phyloP scores from a whole-genome alignment of 2,113 vertebrate genomes.

The Tragelaphus scriptus region DNA sequence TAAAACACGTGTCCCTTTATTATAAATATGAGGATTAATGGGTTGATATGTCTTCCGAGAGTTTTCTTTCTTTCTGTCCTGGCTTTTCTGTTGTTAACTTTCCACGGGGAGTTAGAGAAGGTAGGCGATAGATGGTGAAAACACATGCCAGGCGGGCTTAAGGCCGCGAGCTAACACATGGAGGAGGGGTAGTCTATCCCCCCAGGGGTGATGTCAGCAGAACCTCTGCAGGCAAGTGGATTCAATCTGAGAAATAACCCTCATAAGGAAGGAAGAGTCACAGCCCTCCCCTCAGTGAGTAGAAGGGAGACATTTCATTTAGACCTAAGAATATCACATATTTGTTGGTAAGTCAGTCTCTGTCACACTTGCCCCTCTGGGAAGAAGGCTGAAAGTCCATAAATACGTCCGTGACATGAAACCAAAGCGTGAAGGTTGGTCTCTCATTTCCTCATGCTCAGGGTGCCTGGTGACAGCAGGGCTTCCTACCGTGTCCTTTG shows the following conservation, averaged over 20 bases:
- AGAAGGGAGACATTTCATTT: background rate
- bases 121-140: background rate
- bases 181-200: fast-evolving
- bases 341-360: background rate
- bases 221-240: background rate
- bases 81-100: background rate
- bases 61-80: background rate
- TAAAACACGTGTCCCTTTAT: background rate
- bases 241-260: background rate
- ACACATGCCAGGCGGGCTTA: background rate
- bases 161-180: background rate
- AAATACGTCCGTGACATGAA: background rate
- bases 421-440: background rate
- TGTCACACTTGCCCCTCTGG: background rate
- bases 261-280: background rate
- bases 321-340: background rate
- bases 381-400: background rate
- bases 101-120: background rate
- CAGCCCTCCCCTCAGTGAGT: background rate
- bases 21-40: background rate
- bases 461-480: background rate
- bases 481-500: fast-evolving
- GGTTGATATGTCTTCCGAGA: background rate
- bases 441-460: background rate
- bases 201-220: background rate